phyloP scores from a whole-genome alignment of 2,888 invertebrate species.

The Synanthedon tipuliformis region DNA sequence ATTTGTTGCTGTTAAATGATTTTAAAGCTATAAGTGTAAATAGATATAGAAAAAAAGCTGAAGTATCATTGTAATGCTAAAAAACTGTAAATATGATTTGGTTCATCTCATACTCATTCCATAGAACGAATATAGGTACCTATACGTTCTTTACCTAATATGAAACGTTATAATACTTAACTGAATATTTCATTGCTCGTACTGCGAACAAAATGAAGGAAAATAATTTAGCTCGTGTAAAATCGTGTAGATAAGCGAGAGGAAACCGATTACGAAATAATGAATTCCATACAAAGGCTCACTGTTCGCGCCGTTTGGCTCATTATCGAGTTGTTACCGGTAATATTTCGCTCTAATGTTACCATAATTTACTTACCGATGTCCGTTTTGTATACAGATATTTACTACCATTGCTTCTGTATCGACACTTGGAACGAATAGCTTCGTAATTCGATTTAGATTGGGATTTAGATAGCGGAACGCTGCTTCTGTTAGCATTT shows the following conservation, averaged over 20 bases:
- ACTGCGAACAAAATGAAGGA: conserved; percentile 8
- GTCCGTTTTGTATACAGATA: not conserved
- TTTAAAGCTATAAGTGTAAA: too few species aligned
- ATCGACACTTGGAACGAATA: not conserved
- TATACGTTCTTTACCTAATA: not conserved
- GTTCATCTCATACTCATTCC: too few species aligned
- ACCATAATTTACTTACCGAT: not conserved
- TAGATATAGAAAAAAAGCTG: too few species aligned
- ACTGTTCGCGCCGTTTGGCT: conserved; percentile 8
- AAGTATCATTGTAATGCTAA: too few species aligned
- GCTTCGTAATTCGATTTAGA: not conserved
- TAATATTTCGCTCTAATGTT: conserved; percentile 3
- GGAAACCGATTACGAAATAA: conserved; percentile 16
- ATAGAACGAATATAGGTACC: too few species aligned
- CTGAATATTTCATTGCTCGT: not conserved
- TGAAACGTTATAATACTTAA: not conserved
- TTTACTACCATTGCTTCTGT: not conserved
- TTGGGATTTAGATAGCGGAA: not conserved
- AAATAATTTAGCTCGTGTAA: conserved; percentile 11
- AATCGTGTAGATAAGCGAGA: conserved; percentile 9
- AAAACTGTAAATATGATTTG: too few species aligned
- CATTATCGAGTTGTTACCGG: conserved; percentile 11
- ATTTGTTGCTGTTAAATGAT: too few species aligned
- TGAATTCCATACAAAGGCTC: conserved; percentile 16
- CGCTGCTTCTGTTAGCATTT: not conserved